These are phyloP conservation scores for Tachysurus vachellii DNA, from an alignment of 2,113 vertebrate species.

Conservation along the genomic window DNA sequence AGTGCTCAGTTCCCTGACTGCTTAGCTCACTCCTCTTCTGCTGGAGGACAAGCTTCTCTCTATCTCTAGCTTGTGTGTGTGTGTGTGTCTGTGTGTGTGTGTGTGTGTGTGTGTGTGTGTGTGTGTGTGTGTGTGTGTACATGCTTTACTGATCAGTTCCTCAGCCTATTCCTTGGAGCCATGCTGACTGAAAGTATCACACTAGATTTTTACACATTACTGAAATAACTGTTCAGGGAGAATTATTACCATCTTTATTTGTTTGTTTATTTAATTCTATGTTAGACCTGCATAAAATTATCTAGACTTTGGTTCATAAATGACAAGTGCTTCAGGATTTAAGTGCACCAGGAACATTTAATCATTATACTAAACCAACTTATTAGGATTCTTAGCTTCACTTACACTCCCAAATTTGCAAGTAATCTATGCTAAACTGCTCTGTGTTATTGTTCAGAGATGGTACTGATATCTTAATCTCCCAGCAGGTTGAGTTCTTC, in stretches of 20 bases:
- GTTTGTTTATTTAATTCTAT: not conserved
- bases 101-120: constrained; percentile 7
- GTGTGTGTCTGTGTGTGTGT: not conserved
- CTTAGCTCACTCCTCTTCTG: not conserved
- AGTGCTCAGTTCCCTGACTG: not conserved
- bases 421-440: not conserved
- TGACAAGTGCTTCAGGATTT: not conserved
- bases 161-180: not conserved
- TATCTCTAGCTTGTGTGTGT: not conserved
- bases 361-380: not conserved
- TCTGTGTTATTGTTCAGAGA: not conserved
- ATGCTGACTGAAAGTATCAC: not conserved
- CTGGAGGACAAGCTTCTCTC: not conserved
- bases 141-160: not conserved
- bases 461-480: not conserved
- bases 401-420: not conserved
- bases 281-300: not conserved
- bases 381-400: not conserved
- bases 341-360: not conserved
- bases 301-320: not conserved
- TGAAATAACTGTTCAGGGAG: not conserved
- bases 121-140: constrained; percentile 15
- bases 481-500: not conserved
- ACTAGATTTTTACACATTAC: not conserved
- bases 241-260: not conserved